Evolutionary conservation across 1,140 invertebrate genomes (phyloP).

Genomic region (Vollenhovia emeryi): DNA sequence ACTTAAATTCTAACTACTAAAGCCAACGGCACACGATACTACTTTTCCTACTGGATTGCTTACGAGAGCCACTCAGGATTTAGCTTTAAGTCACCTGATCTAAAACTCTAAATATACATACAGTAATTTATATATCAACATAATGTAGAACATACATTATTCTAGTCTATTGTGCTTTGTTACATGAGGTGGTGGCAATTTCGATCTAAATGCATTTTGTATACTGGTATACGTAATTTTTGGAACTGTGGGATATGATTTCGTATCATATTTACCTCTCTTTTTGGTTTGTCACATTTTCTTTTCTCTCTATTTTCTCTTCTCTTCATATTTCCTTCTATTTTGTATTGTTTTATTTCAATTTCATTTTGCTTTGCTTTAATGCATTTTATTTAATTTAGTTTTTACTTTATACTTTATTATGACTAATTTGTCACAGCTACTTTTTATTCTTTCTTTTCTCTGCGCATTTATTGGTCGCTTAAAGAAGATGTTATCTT

Average conservation of each 20-base stretch:
- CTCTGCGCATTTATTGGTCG: background rate
- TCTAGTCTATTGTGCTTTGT: background rate
- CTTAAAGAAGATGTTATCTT: background rate
- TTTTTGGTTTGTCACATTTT: background rate
- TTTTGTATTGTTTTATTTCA: too few species aligned
- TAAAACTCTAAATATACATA: background rate
- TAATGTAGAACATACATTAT: background rate
- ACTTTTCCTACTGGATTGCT: too few species aligned
- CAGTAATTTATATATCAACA: background rate
- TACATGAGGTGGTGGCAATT: background rate
- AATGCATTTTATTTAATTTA: background rate
- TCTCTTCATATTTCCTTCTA: background rate
- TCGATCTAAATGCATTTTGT: background rate
- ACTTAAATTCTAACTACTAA: too few species aligned
- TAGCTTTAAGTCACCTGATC: too few species aligned
- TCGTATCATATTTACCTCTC: background rate
- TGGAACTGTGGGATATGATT: background rate
- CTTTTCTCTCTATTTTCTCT: background rate
- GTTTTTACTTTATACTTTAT: background rate
- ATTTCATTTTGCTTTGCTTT: background rate
- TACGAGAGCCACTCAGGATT: too few species aligned
- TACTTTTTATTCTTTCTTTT: background rate
- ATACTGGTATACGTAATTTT: background rate
- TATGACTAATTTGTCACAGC: background rate
- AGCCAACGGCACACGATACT: too few species aligned